A percentile compares a stretch with the other conserved stretches of the same genome.
These are phyloP conservation scores for Drosophila emarginata DNA, from an alignment of 2,888 invertebrate genomes.

Conservation along the genomic window DNA sequence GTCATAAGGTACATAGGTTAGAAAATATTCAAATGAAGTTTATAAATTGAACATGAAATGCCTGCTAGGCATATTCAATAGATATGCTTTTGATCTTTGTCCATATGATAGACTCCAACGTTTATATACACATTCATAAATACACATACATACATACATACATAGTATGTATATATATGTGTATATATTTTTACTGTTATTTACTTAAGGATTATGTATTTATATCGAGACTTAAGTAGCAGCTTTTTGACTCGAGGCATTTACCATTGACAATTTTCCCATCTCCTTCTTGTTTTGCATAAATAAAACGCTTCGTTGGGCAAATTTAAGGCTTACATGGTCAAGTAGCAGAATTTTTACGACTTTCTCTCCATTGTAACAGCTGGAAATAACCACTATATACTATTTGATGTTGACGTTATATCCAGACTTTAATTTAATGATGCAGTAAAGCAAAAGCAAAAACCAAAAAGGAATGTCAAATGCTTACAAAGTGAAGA, in stretches of 20 bases:
- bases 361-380: constrained; percentile 9
- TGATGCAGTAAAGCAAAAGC: constrained; percentile 4
- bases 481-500: constrained; percentile 7
- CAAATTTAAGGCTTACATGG: constrained; percentile 11
- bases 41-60: neutral
- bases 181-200: neutral
- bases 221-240: neutral
- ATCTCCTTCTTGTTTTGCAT: neutral
- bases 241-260: neutral
- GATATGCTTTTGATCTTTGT: constrained; percentile 12
- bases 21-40: constrained; percentile 14
- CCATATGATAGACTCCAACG: neutral
- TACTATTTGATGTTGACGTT: constrained; percentile 11
- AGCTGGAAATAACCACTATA: constrained; percentile 17
- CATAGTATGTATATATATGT: too few species aligned
- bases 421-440: constrained; percentile 11
- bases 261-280: constrained; percentile 1
- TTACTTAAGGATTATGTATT: constrained; percentile 9
- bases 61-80: neutral
- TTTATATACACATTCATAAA: neutral
- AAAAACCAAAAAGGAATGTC: neutral
- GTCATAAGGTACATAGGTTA: constrained; percentile 3
- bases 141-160: too few species aligned
- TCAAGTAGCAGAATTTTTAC: constrained; percentile 11
- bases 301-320: constrained; percentile 4